Base-by-base conservation (phyloP, 2,888 invertebrate genomes). In the Watsonalla binaria region DNA sequence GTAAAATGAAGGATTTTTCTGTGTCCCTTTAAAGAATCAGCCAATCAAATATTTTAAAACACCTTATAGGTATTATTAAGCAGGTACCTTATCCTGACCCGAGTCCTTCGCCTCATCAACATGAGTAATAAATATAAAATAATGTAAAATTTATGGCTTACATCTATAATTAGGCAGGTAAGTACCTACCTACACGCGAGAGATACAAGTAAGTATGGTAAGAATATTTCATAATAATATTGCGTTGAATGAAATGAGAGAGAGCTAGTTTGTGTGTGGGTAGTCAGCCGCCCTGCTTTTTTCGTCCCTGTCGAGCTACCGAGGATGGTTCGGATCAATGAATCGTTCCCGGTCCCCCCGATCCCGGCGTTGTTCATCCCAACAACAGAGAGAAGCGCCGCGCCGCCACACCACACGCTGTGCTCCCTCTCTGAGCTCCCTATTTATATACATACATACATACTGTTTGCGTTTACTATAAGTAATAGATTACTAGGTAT, bases 301-400 rank as follows among this genome's bases (percentile, higher is more conserved):
- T 71, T 75, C 72, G 72, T 89, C 87, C 78, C 82, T 81, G 70
- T 90, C 88, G 71, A 56, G 64, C 61, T 67, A 72, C 86, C 90
- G 90, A 90, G 79, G 76, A 72, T 60, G 66, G 77, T 88, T 88
- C 89, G 89, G 86, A 90, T 90, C 90, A 90, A 90, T 90, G 90
- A 90, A 89, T 84, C 84, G 84, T 82, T 84, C 85, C 86, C 84
- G 76, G 79, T 74, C 74, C 73, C 70, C 65, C 68, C 70, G 69
- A 69, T 70, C 73, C 72, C 81, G 70, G 79, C 80, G 75, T 82
- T 80, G 79, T 78, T 80, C 75, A 63, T 65, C 67, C 62, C 62
- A 62, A 57, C 60, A 55, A 55, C 42, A 46, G 52, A 58, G 63
- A 24, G 24, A 24, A 24, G 24, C 24, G 24, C 24, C 24, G 24